phyloP scores from a whole-genome alignment of 1,140 invertebrate species.

The Nixonia krombeini region DNA sequence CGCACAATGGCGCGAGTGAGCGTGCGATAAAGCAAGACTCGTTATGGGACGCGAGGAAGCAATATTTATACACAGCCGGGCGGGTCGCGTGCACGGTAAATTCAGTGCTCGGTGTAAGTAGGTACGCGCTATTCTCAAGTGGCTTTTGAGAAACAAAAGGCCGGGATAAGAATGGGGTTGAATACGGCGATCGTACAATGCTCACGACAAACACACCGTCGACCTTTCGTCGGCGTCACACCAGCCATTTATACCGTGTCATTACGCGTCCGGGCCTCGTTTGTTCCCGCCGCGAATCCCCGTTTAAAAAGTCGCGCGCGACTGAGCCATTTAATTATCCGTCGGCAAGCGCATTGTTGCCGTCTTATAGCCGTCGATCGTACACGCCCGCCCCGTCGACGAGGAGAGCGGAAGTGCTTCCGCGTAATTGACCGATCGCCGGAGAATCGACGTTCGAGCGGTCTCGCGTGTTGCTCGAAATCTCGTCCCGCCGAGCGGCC shows the following conservation, averaged over 20 bases:
- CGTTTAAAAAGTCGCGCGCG: neutral
- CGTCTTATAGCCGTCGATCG: no score
- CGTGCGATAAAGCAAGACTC: no score
- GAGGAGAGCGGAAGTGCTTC: no score
- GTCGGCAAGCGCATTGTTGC: no score
- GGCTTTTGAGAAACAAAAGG: constrained; percentile 19
- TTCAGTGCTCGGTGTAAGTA: constrained; percentile 12
- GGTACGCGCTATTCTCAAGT: constrained; percentile 12
- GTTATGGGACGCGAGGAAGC: constrained; percentile 1
- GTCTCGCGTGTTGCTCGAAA: no score
- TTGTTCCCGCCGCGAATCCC: neutral
- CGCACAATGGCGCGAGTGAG: no score
- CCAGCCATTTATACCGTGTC: constrained; percentile 16
- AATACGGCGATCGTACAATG: constrained; percentile 11
- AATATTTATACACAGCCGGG: constrained; percentile 10
- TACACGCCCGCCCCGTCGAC: no score
- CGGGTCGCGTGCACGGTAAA: constrained; percentile 10
- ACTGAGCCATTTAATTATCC: constrained; percentile 5
- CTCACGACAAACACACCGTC: constrained; percentile 11
- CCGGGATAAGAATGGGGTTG: constrained; percentile 15
- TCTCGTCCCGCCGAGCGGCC: no score
- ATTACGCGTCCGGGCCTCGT: constrained; percentile 5
- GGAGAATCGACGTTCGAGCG: no score
- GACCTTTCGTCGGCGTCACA: constrained; percentile 15
- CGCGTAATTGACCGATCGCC: no score